Conservation (phyloP, 1,140 invertebrate genomes). For the Solenopsis invicta region DNA sequence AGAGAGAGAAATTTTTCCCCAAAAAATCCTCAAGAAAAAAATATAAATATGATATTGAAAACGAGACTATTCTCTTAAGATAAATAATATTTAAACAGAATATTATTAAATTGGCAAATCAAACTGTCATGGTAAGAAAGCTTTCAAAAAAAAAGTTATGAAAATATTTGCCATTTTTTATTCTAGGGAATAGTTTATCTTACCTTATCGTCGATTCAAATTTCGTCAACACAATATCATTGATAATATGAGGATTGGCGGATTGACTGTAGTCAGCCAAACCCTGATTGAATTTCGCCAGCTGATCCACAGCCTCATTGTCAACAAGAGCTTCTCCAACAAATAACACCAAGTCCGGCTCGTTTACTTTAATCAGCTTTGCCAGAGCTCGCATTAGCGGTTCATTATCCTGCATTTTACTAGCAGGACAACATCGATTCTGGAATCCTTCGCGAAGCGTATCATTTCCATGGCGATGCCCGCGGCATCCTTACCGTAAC, state of each 20-base stretch:
- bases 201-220: constrained; percentile 99
- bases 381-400: constrained; percentile 98
- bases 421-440: constrained; percentile 98
- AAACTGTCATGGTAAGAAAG: neutral
- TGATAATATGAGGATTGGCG: constrained; percentile 96
- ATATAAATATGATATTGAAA: too few species aligned
- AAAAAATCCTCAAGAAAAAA: too few species aligned
- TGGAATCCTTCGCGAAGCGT: constrained; percentile 93
- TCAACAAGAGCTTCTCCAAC: constrained; percentile 99
- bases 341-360: constrained; percentile 99
- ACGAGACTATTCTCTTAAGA: too few species aligned
- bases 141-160: neutral
- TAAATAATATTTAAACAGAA: too few species aligned
- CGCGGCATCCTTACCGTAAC: constrained; percentile 99
- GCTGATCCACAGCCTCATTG: constrained; percentile 99
- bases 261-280: constrained; percentile 95
- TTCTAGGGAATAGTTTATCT: constrained; percentile 14
- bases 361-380: constrained; percentile 96
- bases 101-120: too few species aligned
- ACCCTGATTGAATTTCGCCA: constrained; percentile 99
- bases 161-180: too few species aligned
- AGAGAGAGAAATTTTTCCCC: too few species aligned
- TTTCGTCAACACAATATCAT: constrained; percentile 99
- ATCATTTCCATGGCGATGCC: constrained; percentile 99
- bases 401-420: constrained; percentile 99